Evolutionary conservation across 2,113 vertebrate genomes (phyloP).

Genomic region (Carollia perspicillata): DNA sequence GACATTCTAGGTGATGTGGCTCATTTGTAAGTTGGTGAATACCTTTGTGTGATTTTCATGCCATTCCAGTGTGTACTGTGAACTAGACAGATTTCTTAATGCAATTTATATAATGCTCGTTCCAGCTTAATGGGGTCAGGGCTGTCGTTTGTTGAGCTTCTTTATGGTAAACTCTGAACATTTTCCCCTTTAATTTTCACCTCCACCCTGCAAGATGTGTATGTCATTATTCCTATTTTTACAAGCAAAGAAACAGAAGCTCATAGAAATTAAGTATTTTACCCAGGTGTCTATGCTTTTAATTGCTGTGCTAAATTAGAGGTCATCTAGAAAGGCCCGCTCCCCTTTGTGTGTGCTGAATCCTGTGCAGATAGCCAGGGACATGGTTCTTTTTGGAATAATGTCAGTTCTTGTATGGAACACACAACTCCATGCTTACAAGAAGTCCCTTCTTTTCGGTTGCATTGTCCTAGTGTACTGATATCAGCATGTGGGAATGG

Average conservation of each 20-base stretch:
- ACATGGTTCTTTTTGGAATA: neutral
- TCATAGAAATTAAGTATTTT: neutral
- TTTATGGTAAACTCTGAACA: neutral
- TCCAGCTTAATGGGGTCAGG: neutral
- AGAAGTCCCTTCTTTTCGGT: neutral
- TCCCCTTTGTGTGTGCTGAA: neutral
- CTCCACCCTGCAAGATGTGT: neutral
- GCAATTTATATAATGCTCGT: neutral
- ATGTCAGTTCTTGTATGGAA: neutral
- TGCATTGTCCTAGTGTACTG: neutral
- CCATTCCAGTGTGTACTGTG: slow-evolving; percentile 16
- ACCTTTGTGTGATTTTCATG: neutral
- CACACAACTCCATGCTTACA: neutral
- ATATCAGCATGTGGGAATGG: neutral
- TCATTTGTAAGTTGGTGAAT: neutral
- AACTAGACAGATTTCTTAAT: neutral
- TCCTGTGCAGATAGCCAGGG: neutral
- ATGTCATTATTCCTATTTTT: neutral
- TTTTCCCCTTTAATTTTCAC: neutral
- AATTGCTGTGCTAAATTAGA: neutral
- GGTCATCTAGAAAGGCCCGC: neutral
- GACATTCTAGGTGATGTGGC: neutral
- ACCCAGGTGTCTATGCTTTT: neutral
- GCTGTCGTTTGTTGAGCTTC: neutral
- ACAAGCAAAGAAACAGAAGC: neutral